Conservation (phyloP, 2,888 invertebrate genomes). For the Eupithecia subfuscata region DNA sequence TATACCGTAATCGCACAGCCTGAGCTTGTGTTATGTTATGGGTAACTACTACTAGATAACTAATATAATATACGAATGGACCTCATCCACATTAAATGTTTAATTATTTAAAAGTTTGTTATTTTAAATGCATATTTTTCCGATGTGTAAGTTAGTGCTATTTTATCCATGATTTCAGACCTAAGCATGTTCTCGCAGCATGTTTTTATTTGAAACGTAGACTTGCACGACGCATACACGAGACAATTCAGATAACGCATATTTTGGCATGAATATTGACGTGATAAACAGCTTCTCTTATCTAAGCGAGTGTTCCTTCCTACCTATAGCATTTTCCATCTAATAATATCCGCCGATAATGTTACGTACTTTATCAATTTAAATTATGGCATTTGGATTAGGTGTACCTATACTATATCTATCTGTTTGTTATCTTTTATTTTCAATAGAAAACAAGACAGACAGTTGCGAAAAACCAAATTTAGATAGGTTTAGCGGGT, state of each 20-base stretch:
- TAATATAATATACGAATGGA: too few relatives aligned
- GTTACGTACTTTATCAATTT: neutral
- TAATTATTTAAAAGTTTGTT: too few relatives aligned
- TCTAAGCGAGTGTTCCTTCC: neutral
- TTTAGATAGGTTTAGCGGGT: too few relatives aligned
- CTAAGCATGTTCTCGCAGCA: neutral
- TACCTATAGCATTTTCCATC: neutral
- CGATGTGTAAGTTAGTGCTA: neutral
- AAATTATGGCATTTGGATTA: conserved; percentile 1
- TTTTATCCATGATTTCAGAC: neutral
- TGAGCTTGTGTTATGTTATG: too few relatives aligned
- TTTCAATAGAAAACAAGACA: neutral
- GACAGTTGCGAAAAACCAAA: too few relatives aligned
- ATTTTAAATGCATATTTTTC: too few relatives aligned
- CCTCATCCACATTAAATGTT: too few relatives aligned
- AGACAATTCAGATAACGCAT: conserved; percentile 3
- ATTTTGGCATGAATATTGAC: conserved; percentile 1
- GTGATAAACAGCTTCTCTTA: conserved; percentile 1
- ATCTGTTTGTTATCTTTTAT: neutral
- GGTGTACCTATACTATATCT: neutral
- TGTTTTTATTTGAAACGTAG: neutral
- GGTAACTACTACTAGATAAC: too few relatives aligned
- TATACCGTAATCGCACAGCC: too few relatives aligned
- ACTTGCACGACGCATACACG: neutral
- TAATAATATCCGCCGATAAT: neutral